Base-by-base conservation (phyloP, 2,113 vertebrate species). In the Xiphias gladius region DNA sequence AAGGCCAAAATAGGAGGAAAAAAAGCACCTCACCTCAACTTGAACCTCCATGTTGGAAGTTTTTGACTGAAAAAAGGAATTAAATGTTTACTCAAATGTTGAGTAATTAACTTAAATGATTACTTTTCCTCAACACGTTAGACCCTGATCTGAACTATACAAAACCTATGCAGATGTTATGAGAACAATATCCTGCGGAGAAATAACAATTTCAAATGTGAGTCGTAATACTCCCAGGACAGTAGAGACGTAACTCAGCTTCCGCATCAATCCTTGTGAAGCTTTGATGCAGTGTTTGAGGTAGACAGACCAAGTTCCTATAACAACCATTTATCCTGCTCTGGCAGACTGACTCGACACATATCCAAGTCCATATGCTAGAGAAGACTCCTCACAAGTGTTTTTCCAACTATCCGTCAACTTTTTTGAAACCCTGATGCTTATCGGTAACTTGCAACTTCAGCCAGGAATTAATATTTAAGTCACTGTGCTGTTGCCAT, bases 221-320 rank as follows among this genome's bases (percentile, higher is more conserved):
- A 41, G 30, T 13, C 24, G 14, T 19, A 7, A 4, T 7, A 0
- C 30, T 61, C 8, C 32, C 14, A n/a, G 39, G 76, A 41, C 20
- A 19, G 32, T 39, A 32, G 57, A 77, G 46, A 73, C 22, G n/a
- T 7, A 30, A 75, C 58, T 65, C 26, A 17, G 39, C 22, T 28
- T 58, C 28, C 14, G 14, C 48, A 66, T 77, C 30, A 61, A 22
- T 73, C 19, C 46, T 10, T 64, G 22, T 26, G 52, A 46, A 37
- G 28, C 32, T 62, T 48, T 75, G 43, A 62, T 54, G 72, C 26
- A 5, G 55, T 7, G 10, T 43, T 63, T 63, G 46, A 76, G 73
- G 65, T 35, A n/a, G 20, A 46, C 41, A 32, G 28, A 55, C 30
- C n/a, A 64, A 55, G 30, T 52, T 28, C 20, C 58, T n/a, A 6